Evolutionary conservation across 2,888 invertebrate genomes (phyloP), one percentile per base, ranked within the genome.

Genomic region (Pollenia angustigena): DNA sequence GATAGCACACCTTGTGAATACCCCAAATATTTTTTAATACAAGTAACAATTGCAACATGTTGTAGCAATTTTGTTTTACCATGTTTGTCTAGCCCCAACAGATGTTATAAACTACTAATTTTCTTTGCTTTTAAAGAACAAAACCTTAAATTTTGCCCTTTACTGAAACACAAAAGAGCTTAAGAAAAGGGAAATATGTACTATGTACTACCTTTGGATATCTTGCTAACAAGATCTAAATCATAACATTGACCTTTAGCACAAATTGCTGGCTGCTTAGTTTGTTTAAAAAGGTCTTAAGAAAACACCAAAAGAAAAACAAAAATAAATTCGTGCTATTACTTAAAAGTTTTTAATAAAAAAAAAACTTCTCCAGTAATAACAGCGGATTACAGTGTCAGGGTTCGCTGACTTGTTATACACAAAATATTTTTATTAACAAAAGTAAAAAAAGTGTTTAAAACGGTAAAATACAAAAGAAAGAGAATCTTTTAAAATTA

Each of bases 321-420:
- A 6, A 0, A 56, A 74, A 58, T 66, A 56, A 74, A 52, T 66
- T 81, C 58, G 42, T 75, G 74, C 44, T 44, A 4, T 23, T 48
- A 54, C 42, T 76, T 56, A 16, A 71, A 50, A 32, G 32, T 32
- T 71, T 71, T 69, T 50, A 71, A 32, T 48, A n/a, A 14, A 69
- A 82, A 56, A 14, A 18, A 7, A 42, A 69, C 42, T 50, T 12
- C 9, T 52, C n/a, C 68, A 10, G 6, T 64, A 78, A 78, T 71
- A 74, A 62, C n/a, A 32, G 11, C 40, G 44, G 54, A 10, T 23
- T n/a, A 16, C 50, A 56, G 60, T 72, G 72, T 85, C 81, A 85
- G 81, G 81, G 85, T 85, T 85, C 66, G 76, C 76, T 85, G 81
- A 68, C 52, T 85, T 14, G 60, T 32, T 32, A 32, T 32, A 32